Evolutionary conservation across 2,113 vertebrate species (phyloP).

Genomic region (Coreoperca whiteheadi): DNA sequence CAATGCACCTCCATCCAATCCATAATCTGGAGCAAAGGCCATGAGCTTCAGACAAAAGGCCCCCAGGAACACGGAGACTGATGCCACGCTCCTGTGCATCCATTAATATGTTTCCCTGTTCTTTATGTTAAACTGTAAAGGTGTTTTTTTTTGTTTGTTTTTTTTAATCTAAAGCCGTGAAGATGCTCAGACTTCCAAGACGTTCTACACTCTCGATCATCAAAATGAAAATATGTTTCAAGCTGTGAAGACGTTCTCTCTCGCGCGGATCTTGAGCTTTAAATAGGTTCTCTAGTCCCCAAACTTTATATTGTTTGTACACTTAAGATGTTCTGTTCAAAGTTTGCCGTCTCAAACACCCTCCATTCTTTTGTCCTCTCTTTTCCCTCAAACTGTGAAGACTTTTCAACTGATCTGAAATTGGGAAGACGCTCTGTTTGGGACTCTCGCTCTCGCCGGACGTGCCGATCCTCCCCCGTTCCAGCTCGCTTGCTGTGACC

Average conservation of each 20-base stretch:
- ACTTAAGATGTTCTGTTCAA: not conserved
- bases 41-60: not conserved
- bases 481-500: not conserved
- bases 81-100: not conserved
- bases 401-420: no score
- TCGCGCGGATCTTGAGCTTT: not conserved
- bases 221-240: not conserved
- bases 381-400: no score
- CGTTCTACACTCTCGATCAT: not conserved
- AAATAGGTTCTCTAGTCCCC: not conserved
- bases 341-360: not conserved
- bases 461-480: no score
- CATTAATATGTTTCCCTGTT: not conserved
- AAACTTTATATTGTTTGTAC: not conserved
- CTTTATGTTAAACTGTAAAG: not conserved
- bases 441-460: no score
- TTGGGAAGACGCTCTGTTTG: no score
- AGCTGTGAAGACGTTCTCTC: not conserved
- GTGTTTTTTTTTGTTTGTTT: no score
- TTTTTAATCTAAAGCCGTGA: no score
- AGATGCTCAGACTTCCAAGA: no score
- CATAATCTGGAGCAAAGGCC: slow-evolving; percentile 2
- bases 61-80: not conserved
- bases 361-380: no score
- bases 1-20: not conserved